Base-by-base conservation (phyloP, 1,140 invertebrate species). In the Drosophila pseudoananassae region DNA sequence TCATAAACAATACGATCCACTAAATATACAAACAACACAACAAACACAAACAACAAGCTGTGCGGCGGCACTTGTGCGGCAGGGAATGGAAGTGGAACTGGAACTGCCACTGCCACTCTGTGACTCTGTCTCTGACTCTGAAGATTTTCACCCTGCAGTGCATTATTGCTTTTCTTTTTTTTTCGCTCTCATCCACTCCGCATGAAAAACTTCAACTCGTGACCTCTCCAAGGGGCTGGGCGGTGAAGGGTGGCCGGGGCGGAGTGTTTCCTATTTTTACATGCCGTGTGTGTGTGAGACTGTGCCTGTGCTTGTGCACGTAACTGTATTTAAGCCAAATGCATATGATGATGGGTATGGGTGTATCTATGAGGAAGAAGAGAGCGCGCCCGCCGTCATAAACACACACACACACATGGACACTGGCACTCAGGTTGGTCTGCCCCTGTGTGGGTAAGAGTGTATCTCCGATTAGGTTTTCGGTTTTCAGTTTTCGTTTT, bases 241-340 rank as follows among this genome's bases (percentile, higher is more conserved):
- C 2, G 38, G 15, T 7, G 38, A 4, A 14, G 53, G 31, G 52
- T 4, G 47, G 36, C 10, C 40, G 29, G 53, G 20, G 59, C 27
- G 70, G 73, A 83, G 78, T 61, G 73, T 71, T 87, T 77, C 70
- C 75, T 87, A 88, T 88, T 87, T 87, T 88, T 82, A 87, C 59
- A 83, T 78, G 71, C 55, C 61, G 73, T 57, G 47, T 69, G 45
- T 36, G 33, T 36, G 33, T n/a, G 8, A 7, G 31, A 10, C 31
- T 31, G 9, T 31, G 25, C 5, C 33, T 8, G 52, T 27, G 61
- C 25, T 73, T 40, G 38, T 69, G 81, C 78, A 88, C 78, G 83
- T 83, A 82, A 88, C 82, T 87, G 78, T 87, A 82, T 85, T 78
- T 88, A 58, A 64, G 59, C 33, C 63, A 85, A 85, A 70, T 88